Evolutionary conservation across 2,113 vertebrate species (phyloP).

Genomic region (Nestor notabilis): DNA sequence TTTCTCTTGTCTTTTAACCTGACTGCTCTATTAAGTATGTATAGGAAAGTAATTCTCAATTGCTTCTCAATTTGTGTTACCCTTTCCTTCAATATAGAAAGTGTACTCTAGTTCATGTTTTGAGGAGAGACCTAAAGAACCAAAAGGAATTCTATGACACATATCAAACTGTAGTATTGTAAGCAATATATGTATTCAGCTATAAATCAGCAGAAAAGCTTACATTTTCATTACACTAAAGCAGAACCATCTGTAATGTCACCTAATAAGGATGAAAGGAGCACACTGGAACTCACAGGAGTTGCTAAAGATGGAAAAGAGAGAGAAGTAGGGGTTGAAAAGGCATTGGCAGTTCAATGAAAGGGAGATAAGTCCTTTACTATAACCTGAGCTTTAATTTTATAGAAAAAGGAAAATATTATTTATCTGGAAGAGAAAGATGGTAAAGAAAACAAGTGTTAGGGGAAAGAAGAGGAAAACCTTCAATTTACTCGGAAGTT

Average conservation of each 20-base stretch:
- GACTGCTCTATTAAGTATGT: not conserved
- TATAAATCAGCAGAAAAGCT: conserved; percentile 12
- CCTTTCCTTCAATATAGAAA: not conserved
- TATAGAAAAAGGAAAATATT: not conserved
- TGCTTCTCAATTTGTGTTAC: not conserved
- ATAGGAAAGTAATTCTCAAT: not conserved
- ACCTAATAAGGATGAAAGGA: not conserved
- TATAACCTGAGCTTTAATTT: not conserved
- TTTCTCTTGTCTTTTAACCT: not conserved
- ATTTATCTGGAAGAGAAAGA: not conserved
- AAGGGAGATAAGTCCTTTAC: not conserved
- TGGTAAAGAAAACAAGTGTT: not conserved
- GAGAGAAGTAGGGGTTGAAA: not conserved
- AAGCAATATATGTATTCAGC: not conserved
- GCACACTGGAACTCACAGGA: not conserved
- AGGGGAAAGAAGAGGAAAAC: not conserved
- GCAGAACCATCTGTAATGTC: not conserved
- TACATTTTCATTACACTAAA: not conserved
- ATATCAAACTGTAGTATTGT: not conserved
- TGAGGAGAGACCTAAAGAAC: not conserved
- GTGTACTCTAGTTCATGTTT: not conserved
- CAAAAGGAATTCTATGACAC: not conserved
- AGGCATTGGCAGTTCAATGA: not conserved
- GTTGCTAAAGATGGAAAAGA: not conserved
- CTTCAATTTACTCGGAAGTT: not conserved